Evolutionary conservation across 2,888 invertebrate genomes (phyloP), one percentile per base, ranked within the genome.

Genomic region (Eupelmus urozonus): DNA sequence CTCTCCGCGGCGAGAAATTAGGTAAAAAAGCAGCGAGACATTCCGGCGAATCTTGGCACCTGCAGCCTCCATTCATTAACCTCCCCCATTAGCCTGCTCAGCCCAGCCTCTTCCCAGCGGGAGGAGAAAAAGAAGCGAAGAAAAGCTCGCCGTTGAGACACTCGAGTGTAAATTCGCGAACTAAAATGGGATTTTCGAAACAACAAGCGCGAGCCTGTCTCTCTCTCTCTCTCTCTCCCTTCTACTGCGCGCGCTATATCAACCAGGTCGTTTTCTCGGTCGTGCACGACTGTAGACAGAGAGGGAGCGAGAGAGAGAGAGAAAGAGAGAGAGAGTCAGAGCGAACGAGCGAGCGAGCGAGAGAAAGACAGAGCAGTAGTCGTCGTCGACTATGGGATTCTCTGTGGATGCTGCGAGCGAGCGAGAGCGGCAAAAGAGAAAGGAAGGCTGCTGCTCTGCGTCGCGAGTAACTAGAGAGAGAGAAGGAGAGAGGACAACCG

Each of bases 381-480:
- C n/a, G n/a, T n/a, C n/a, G n/a, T n/a, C n/a, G n/a, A n/a, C 55
- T 73, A 57, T 45, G 57, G 57, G 57, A 66, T 57, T 57, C 63
- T 34, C 49, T 25, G 40, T 71, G 72, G 72, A 62, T 62, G 62
- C 62, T n/a, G 49, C 20, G 45, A 18, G 1, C 55, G 55, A 73
- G 72, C 63, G 66, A 29, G 20, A 45, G 69, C 67, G 57, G 66
- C 66, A 72, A 77, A 77, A 77, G 77, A 77, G 77, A 77, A 72
- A 77, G 77, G 77, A 77, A 72, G 77, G 60, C 72, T 71, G 59
- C 27, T 42, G 16, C 69, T 42, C 57, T 59, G 42, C 40, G 63
- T 3, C 16, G 51, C 23, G 62, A 7, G n/a, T 59, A 40, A 25
- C 0, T 25, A 59, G 55, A 53, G 69, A 69, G 53, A 69, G 29